Conservation (phyloP, 2,888 invertebrate genomes). For the Lasiommata megera region DNA sequence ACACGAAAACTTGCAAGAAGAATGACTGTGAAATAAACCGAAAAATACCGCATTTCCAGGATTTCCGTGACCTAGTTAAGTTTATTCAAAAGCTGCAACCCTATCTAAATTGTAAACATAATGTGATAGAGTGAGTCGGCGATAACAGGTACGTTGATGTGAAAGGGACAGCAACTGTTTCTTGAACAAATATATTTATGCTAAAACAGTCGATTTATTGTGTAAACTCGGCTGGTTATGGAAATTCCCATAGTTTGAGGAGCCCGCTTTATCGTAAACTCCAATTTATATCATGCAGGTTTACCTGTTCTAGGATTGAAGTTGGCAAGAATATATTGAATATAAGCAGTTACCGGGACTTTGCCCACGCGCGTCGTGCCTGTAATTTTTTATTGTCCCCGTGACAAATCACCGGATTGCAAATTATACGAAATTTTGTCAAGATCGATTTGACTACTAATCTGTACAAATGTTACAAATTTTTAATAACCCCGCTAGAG, state of each 20-base stretch:
- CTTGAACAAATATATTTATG: conserved; percentile 22
- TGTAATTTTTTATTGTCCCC: no score
- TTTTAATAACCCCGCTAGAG: no score
- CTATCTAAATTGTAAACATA: conserved; percentile 4
- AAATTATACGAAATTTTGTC: no score
- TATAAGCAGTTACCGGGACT: no score
- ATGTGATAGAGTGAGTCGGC: background rate
- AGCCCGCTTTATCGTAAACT: conserved; percentile 10
- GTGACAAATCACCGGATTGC: no score
- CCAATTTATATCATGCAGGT: conserved; percentile 8
- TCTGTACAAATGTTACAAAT: no score
- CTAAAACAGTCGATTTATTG: conserved; percentile 26
- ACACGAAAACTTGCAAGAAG: background rate
- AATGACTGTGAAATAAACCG: background rate
- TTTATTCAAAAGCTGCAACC: background rate
- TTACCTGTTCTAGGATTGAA: no score
- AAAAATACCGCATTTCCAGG: background rate
- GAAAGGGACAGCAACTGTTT: conserved; percentile 2
- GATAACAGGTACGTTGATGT: background rate
- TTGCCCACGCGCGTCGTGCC: no score
- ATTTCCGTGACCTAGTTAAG: background rate
- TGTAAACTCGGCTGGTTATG: conserved; percentile 21
- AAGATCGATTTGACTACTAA: no score
- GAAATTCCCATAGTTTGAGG: conserved; percentile 11
- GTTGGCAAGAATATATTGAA: no score